A percentile compares a stretch with the other conserved stretches of the same genome.
phyloP scores from a whole-genome alignment of 2,797 vertebrate species.

The Xyrichtys novacula region DNA sequence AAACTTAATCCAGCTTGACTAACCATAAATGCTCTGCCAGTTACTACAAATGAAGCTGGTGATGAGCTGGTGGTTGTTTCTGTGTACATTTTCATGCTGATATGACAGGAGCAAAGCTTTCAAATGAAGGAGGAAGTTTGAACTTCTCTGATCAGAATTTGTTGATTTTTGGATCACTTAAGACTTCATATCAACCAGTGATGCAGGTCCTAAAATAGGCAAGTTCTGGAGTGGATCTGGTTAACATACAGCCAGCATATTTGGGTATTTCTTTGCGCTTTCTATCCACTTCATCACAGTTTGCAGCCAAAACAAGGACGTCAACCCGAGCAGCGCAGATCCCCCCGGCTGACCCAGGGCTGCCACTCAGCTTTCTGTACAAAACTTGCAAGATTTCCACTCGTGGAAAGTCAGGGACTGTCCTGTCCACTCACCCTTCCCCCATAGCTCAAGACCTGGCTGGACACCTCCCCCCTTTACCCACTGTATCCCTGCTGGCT shows the following conservation, averaged over 20 bases:
- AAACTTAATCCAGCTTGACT: neutral
- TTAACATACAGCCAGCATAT: too few species aligned
- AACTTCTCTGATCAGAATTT: too few species aligned
- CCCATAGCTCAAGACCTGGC: conserved; percentile 57
- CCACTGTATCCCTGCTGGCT: conserved; percentile 17
- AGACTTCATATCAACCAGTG: too few species aligned
- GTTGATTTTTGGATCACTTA: too few species aligned
- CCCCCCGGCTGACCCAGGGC: neutral
- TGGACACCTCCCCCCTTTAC: conserved; percentile 40
- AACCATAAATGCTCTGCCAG: neutral
- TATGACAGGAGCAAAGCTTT: neutral
- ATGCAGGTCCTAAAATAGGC: too few species aligned
- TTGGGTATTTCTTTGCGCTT: too few species aligned
- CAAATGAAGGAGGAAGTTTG: too few species aligned
- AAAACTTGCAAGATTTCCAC: conserved; percentile 14
- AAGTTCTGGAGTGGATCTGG: too few species aligned
- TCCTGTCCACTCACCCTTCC: conserved; percentile 65
- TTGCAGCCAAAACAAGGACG: too few species aligned
- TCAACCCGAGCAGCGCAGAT: too few species aligned
- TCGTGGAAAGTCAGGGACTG: conserved; percentile 32
- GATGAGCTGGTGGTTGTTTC: neutral
- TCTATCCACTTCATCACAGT: too few species aligned
- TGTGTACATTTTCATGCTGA: neutral
- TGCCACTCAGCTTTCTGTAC: neutral
- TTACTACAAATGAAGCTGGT: neutral